Evolutionary conservation across 2,888 invertebrate species (phyloP).

Genomic region (Synergus laeviventris): DNA sequence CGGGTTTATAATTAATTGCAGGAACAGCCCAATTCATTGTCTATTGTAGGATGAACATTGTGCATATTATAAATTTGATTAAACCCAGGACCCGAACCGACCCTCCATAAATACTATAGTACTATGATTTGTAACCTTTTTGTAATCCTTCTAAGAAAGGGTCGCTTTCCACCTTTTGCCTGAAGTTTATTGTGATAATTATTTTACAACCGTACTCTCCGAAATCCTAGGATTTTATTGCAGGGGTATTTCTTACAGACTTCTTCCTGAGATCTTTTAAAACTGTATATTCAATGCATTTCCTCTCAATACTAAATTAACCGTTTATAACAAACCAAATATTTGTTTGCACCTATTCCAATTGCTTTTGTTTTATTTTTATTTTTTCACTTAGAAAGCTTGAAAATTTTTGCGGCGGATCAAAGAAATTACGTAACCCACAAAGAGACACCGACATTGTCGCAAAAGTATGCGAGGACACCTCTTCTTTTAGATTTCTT

Average conservation of each 20-base stretch:
- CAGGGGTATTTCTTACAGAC: slow-evolving; percentile 23
- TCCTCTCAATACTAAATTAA: neutral
- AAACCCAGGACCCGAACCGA: neutral
- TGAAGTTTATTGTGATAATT: slow-evolving; percentile 60
- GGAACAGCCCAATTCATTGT: slow-evolving; percentile 56
- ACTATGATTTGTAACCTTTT: slow-evolving; percentile 22
- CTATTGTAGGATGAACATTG: slow-evolving; percentile 40
- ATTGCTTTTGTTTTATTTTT: neutral
- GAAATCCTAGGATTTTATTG: slow-evolving; percentile 51
- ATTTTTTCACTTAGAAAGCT: neutral
- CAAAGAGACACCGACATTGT: slow-evolving; percentile 35
- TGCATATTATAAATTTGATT: slow-evolving; percentile 37
- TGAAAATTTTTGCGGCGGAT: neutral
- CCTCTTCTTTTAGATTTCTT: slow-evolving; percentile 3
- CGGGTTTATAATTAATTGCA: slow-evolving; percentile 49
- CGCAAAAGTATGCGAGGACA: slow-evolving; percentile 21
- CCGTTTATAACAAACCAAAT: slow-evolving; percentile 1
- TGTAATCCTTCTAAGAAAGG: slow-evolving; percentile 53
- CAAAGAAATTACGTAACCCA: slow-evolving; percentile 36
- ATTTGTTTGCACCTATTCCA: neutral
- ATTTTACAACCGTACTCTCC: slow-evolving; percentile 53
- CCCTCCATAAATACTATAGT: slow-evolving; percentile 21
- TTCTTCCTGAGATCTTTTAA: slow-evolving; percentile 6
- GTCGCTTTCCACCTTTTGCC: neutral
- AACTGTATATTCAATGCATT: neutral